A percentile compares a stretch with the other conserved stretches of the same genome.
Evolutionary conservation across 2,797 vertebrate genomes (phyloP).

Genomic region (Echeneis naucrates): DNA sequence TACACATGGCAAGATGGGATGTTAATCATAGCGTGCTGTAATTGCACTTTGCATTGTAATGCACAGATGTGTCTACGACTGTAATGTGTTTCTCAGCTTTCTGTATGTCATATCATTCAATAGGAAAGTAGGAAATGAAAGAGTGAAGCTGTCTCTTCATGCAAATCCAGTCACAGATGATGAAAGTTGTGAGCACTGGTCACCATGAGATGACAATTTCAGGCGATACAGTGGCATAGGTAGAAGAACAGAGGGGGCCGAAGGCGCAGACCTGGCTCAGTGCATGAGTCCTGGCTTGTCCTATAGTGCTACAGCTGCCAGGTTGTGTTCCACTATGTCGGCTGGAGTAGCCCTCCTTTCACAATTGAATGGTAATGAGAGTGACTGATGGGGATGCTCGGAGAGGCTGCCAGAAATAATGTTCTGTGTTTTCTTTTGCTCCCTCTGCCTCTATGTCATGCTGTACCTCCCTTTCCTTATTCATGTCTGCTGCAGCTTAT

Average conservation of each 20-base stretch:
- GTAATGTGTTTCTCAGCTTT: too few relatives aligned
- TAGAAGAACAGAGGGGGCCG: conserved; percentile 29
- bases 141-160: conserved; percentile 44
- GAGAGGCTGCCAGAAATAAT: conserved; percentile 68
- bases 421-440: conserved; percentile 46
- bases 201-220: conserved; percentile 54
- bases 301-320: conserved; percentile 62
- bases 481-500: conserved; percentile 16
- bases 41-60: too few relatives aligned
- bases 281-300: conserved; percentile 54
- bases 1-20: too few relatives aligned
- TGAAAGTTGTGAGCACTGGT: conserved; percentile 54
- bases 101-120: not conserved
- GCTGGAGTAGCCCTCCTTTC: conserved; percentile 66
- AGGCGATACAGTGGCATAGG: conserved; percentile 32
- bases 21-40: too few relatives aligned
- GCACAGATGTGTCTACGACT: too few relatives aligned
- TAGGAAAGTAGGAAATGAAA: conserved; percentile 43
- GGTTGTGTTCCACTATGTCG: conserved; percentile 64
- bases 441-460: conserved; percentile 42
- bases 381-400: conserved; percentile 75
- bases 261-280: conserved; percentile 49
- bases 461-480: conserved; percentile 20
- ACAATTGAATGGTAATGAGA: conserved; percentile 80
- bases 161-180: conserved; percentile 54